A percentile compares a stretch with the other conserved stretches of the same genome.
phyloP scores from a whole-genome alignment of 2,888 invertebrate species.

The Lycaena phlaeas region DNA sequence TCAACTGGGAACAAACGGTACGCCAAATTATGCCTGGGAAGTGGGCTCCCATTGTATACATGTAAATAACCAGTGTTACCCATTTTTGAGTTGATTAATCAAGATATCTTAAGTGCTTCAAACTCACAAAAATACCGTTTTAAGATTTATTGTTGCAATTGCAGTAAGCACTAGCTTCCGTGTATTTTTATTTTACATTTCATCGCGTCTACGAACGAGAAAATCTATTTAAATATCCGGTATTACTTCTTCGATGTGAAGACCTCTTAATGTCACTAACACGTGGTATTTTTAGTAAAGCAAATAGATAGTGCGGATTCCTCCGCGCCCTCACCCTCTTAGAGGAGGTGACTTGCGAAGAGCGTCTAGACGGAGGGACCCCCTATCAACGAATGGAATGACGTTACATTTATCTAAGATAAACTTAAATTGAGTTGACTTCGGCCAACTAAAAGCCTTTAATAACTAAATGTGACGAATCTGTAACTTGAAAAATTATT shows the following conservation, averaged over 20 bases:
- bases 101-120: slow-evolving; percentile 9
- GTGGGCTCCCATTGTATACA: slow-evolving; percentile 54
- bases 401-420: slow-evolving; percentile 26
- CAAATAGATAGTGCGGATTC: slow-evolving; percentile 60
- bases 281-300: slow-evolving; percentile 55
- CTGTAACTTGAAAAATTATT: too few species aligned
- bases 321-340: slow-evolving; percentile 59
- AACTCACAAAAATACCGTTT: slow-evolving; percentile 3
- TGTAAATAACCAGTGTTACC: slow-evolving; percentile 24
- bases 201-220: neutral
- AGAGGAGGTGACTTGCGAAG: slow-evolving; percentile 53
- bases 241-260: slow-evolving; percentile 4
- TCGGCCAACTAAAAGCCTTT: too few species aligned
- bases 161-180: too few species aligned
- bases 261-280: slow-evolving; percentile 36
- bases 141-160: slow-evolving; percentile 7
- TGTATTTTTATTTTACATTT: neutral
- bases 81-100: slow-evolving; percentile 18
- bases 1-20: slow-evolving; percentile 55
- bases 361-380: slow-evolving; percentile 68
- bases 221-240: neutral
- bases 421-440: slow-evolving; percentile 23
- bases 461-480: too few species aligned
- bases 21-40: slow-evolving; percentile 65
- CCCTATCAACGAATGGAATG: slow-evolving; percentile 32